Evolutionary conservation across 2,888 invertebrate genomes (phyloP).

Genomic region (Cenopis cana): DNA sequence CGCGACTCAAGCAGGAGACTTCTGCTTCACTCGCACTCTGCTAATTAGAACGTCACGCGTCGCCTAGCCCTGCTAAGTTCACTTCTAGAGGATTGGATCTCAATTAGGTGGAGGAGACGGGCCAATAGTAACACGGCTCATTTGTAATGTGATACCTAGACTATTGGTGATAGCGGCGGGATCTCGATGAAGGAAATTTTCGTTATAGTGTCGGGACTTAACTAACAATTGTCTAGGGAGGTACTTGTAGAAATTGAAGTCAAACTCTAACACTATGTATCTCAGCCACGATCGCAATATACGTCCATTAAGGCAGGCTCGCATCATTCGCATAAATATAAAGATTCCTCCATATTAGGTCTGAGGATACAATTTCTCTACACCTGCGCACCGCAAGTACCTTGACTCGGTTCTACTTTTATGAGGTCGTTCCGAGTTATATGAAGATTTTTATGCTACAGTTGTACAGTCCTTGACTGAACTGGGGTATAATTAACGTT

Average conservation of each 20-base stretch:
- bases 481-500: conserved; percentile 14
- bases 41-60: too few relatives aligned
- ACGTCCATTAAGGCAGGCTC: conserved; percentile 1
- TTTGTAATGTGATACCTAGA: too few relatives aligned
- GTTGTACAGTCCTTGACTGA: conserved; percentile 32
- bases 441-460: conserved; percentile 33
- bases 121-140: too few relatives aligned
- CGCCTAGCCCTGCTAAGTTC: background rate
- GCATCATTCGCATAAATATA: conserved; percentile 2
- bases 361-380: conserved; percentile 21
- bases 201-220: too few relatives aligned
- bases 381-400: conserved; percentile 29
- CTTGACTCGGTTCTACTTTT: conserved; percentile 38
- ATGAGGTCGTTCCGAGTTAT: conserved; percentile 28
- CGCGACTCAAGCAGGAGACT: too few relatives aligned
- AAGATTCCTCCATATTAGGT: conserved; percentile 18
- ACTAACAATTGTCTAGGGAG: too few relatives aligned
- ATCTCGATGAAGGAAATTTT: too few relatives aligned
- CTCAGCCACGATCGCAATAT: background rate
- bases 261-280: conserved; percentile 11
- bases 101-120: background rate
- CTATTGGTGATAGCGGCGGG: too few relatives aligned
- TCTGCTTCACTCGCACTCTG: too few relatives aligned
- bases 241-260: too few relatives aligned
- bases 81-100: conserved; percentile 7